A percentile compares a stretch with the other conserved stretches of the same genome.
Conservation (phyloP, 2,888 invertebrate species). For the Rotaria sp. region DNA sequence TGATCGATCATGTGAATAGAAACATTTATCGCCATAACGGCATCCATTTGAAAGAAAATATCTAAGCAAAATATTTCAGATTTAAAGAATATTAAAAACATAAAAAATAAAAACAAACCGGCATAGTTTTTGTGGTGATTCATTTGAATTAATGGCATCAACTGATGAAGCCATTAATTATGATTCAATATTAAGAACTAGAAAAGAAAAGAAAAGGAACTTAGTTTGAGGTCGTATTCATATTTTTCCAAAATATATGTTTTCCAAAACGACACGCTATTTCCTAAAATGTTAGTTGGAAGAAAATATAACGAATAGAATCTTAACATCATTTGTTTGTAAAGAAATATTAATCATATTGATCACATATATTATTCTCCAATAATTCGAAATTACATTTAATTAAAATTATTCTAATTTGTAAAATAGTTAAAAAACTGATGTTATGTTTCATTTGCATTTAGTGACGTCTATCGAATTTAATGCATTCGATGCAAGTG, state of each 20-base stretch:
- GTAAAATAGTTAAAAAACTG: not conserved
- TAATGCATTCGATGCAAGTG: no score
- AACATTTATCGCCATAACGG: slow-evolving; percentile 52
- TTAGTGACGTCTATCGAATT: no score
- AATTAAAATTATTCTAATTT: not conserved
- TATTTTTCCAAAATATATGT: not conserved
- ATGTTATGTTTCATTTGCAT: no score
- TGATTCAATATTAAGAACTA: not conserved
- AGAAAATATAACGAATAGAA: not conserved
- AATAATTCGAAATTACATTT: not conserved
- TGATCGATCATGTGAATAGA: slow-evolving; percentile 54
- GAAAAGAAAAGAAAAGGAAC: not conserved
- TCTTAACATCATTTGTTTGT: not conserved
- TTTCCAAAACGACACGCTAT: not conserved
- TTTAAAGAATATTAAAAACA: no score
- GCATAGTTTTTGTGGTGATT: not conserved
- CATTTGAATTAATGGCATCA: not conserved
- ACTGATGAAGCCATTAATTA: not conserved
- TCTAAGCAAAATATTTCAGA: slow-evolving; percentile 44
- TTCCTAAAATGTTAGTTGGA: not conserved
- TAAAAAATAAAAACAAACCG: not conserved
- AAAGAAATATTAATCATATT: no score
- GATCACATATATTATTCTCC: not conserved
- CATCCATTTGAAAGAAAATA: slow-evolving; percentile 55
- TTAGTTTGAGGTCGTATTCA: no score